Conservation (phyloP, 2,888 invertebrate species). For the Tridacna crocea region DNA sequence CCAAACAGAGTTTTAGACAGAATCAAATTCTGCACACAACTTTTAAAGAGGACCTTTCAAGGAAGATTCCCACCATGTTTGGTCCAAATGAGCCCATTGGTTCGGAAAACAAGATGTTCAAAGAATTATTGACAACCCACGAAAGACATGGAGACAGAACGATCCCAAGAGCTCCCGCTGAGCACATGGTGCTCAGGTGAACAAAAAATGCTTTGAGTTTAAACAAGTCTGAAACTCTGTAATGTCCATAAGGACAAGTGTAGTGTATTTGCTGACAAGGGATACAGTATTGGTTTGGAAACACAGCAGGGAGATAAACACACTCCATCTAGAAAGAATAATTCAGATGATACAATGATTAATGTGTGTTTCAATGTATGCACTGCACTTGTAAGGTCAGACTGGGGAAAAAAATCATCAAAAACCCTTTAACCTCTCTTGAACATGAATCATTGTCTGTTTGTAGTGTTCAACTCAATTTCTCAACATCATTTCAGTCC, state of each 20-base stretch:
- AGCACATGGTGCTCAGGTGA: not conserved
- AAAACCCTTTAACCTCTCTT: no score
- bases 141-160: not conserved
- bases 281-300: no score
- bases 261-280: not conserved
- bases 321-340: slow-evolving; percentile 2
- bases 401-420: not conserved
- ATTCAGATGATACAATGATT: slow-evolving; percentile 3
- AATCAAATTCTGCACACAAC: no score
- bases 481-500: no score
- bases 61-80: no score
- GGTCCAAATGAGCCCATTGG: no score
- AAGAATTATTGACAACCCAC: not conserved
- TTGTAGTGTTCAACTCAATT: no score
- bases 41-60: no score
- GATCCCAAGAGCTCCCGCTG: not conserved
- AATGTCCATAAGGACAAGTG: no score
- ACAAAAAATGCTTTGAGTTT: not conserved
- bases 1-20: no score
- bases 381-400: not conserved
- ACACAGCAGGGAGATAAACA: not conserved
- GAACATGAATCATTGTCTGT: no score
- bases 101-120: not conserved
- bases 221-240: not conserved
- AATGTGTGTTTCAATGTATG: slow-evolving; percentile 5